Evolutionary conservation across 1,140 invertebrate genomes (phyloP).

Genomic region (Eupristina koningsbergeri): DNA sequence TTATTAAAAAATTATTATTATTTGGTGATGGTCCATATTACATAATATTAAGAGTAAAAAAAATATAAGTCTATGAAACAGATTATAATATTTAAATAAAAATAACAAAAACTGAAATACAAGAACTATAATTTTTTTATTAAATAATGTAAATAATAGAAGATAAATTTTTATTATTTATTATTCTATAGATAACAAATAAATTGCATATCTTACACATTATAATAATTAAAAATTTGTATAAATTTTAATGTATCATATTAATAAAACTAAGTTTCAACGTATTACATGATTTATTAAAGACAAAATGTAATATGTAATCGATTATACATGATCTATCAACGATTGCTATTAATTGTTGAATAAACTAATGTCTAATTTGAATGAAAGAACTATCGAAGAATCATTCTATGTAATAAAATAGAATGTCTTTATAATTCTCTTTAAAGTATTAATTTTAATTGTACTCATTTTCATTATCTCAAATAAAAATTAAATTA

Average conservation of each 20-base stretch:
- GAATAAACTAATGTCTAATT: slow-evolving; percentile 26
- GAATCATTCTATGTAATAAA: slow-evolving; percentile 12
- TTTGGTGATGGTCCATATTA: not conserved
- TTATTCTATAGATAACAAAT: slow-evolving; percentile 10
- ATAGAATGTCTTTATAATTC: slow-evolving; percentile 16
- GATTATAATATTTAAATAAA: no score
- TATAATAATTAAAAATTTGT: not conserved
- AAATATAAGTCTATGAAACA: no score
- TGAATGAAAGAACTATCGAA: slow-evolving; percentile 1
- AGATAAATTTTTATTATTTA: not conserved
- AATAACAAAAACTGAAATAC: no score
- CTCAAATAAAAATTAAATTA: not conserved
- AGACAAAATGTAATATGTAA: slow-evolving; percentile 11
- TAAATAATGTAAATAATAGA: not conserved
- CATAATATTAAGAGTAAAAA: no score
- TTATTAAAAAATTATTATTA: no score
- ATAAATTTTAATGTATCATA: slow-evolving; percentile 16
- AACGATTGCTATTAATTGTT: not conserved
- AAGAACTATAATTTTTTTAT: not conserved
- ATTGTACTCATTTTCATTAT: slow-evolving; percentile 7
- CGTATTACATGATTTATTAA: slow-evolving; percentile 1
- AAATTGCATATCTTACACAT: slow-evolving; percentile 14
- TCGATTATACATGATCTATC: not conserved
- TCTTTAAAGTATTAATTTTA: not conserved
- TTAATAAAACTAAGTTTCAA: not conserved